phyloP scores from a whole-genome alignment of 2,797 vertebrate genomes.

The Mormyrops boulengeri region DNA sequence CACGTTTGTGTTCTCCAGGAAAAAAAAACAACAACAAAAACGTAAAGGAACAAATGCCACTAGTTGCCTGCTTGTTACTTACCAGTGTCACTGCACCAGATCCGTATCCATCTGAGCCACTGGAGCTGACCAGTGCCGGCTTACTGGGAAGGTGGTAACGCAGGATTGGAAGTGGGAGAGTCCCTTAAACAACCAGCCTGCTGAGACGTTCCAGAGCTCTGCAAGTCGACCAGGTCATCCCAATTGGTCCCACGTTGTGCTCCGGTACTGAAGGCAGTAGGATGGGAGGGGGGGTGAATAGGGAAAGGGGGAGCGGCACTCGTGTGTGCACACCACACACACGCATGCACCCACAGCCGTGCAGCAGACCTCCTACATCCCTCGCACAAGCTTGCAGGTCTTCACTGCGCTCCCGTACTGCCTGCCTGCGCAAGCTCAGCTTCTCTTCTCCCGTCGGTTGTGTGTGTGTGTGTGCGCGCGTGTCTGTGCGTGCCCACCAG shows the following conservation, averaged over 20 bases:
- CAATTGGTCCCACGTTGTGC: conserved; percentile 30
- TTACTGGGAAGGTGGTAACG: conserved; percentile 18
- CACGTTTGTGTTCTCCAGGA: background rate
- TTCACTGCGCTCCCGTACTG: background rate
- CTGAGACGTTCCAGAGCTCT: conserved; percentile 28
- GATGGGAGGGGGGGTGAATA: conserved; percentile 17
- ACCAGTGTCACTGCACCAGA: conserved; percentile 34
- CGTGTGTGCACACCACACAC: background rate
- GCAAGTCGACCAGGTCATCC: conserved; percentile 37
- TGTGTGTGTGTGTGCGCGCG: background rate
- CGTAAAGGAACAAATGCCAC: background rate
- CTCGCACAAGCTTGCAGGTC: conserved; percentile 19
- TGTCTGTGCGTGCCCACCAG: background rate
- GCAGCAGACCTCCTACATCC: conserved; percentile 34
- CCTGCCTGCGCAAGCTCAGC: conserved; percentile 33
- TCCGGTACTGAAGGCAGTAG: background rate
- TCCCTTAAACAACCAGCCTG: conserved; percentile 13
- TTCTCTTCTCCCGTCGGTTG: conserved; percentile 18
- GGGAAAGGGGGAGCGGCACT: background rate
- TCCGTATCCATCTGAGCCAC: conserved; percentile 31
- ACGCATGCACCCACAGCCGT: background rate
- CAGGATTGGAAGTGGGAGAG: conserved; percentile 8
- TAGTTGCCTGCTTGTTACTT: conserved; percentile 26
- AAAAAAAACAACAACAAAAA: background rate
- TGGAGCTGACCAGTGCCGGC: conserved; percentile 24